Base-by-base conservation (phyloP, 2,888 invertebrate species). In the Tricholauxania praeusta region DNA sequence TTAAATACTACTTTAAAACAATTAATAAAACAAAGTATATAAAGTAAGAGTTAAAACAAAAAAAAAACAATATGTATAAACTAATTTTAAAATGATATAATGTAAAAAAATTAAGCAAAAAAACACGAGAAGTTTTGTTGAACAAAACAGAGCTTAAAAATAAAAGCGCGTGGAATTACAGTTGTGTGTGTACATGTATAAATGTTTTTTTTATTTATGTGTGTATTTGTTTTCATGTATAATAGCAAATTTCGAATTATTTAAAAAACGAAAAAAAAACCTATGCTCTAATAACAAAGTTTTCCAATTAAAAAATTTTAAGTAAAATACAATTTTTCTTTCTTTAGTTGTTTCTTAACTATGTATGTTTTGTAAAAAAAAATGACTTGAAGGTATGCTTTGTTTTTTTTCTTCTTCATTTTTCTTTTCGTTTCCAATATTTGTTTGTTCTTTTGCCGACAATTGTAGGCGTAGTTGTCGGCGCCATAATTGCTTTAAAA, bases 381-480 rank as follows among this genome's bases (percentile, higher is more conserved):
- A 79, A 79, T 79, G 79, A 79, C 79, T 79, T 79, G 79, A 79
- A 77, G 76, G 75, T 79, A 79, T 79, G 79, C 78, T 59, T 73
- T 76, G 65, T 72, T 72, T 66, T 47, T 39, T 1, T 39, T 39
- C 71, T 72, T 62, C 17, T 67, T 52, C 64, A 17, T 22, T 72
- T 52, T 1, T 32, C 49, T 47, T 64, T 51, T 59, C 28, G 15
- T 48, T 76, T 74, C 66, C 66, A 74, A 19, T 19, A 3, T 59
- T 66, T 68, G n/a, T 48, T 52, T 66, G 39, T 53, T 39, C 39
- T 39, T 39, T 39, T 69, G 17, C 12, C 59, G 59, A 64, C 39
- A 17, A n/a, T 59, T 59, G 32, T 53, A 39, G 39, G 39, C 39
- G 39, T 39, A 39, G 10, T 39, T 39, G 39, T 39, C 39, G 39